These are phyloP conservation scores for Gobio gobio DNA, from an alignment of 2,113 vertebrate species.

Conservation along the genomic window DNA sequence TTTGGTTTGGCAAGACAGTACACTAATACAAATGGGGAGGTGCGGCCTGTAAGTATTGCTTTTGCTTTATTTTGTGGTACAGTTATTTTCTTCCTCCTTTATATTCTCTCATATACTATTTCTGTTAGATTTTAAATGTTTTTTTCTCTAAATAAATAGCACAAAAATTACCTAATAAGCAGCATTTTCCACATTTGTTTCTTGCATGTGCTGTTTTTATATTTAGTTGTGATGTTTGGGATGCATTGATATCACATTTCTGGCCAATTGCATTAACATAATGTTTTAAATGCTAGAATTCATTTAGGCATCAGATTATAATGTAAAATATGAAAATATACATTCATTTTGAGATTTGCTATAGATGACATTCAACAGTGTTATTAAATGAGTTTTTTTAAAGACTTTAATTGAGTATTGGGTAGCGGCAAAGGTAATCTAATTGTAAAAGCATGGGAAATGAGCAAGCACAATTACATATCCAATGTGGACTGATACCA, in stretches of 20 bases:
- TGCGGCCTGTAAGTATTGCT: conserved; percentile 87
- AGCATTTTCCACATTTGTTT: conserved; percentile 8
- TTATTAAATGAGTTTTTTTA: background rate
- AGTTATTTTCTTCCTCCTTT: background rate
- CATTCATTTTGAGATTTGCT: too few relatives aligned
- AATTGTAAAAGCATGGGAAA: background rate
- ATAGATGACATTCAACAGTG: background rate
- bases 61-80: background rate
- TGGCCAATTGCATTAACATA: background rate
- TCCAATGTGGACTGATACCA: too few relatives aligned
- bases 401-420: background rate
- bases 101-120: background rate
- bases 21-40: conserved; percentile 96
- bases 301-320: too few relatives aligned
- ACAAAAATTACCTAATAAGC: background rate
- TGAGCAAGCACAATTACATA: too few relatives aligned
- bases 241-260: background rate
- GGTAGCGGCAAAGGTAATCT: background rate
- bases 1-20: conserved; percentile 97
- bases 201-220: conserved; percentile 28
- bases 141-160: background rate
- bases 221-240: background rate
- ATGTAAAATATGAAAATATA: too few relatives aligned
- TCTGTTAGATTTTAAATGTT: background rate
- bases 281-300: too few relatives aligned